These are phyloP conservation scores for Margaritifera margaritifera DNA, from an alignment of 2,888 invertebrate genomes.

Conservation along the genomic window DNA sequence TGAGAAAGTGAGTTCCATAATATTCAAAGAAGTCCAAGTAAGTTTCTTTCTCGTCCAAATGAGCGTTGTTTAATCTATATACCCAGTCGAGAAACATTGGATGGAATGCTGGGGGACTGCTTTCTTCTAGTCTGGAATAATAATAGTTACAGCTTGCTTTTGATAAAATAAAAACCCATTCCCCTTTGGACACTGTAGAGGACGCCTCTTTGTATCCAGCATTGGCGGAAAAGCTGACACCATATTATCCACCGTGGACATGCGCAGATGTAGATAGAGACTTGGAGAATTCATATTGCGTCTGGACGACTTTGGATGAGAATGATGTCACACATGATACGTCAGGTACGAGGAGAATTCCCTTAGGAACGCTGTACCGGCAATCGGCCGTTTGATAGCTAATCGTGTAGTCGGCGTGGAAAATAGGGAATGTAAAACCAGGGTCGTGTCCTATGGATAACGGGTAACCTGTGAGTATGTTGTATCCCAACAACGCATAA, in stretches of 20 bases:
- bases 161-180: conserved; percentile 13
- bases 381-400: conserved; percentile 7
- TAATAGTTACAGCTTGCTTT: conserved; percentile 13
- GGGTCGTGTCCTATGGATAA: conserved; percentile 14
- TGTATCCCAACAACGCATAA: no score
- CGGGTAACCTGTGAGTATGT: no score
- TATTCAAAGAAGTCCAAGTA: conserved; percentile 4
- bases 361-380: conserved; percentile 8
- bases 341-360: conserved; percentile 12
- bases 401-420: conserved; percentile 8
- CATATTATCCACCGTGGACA: conserved; percentile 4
- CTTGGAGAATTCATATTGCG: conserved; percentile 1
- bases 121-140: conserved; percentile 4
- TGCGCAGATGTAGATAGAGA: conserved; percentile 7
- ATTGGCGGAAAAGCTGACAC: conserved; percentile 12
- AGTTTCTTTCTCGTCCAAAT: not conserved
- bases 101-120: conserved; percentile 6
- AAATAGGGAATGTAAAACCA: conserved; percentile 20
- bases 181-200: conserved; percentile 3
- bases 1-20: conserved; percentile 12
- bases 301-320: conserved; percentile 2
- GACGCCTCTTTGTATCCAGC: conserved; percentile 4
- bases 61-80: not conserved
- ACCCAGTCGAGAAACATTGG: conserved; percentile 5
- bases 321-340: conserved; percentile 15